Evolutionary conservation across 2,797 vertebrate genomes (phyloP).

Genomic region (Neostethus bicornis): DNA sequence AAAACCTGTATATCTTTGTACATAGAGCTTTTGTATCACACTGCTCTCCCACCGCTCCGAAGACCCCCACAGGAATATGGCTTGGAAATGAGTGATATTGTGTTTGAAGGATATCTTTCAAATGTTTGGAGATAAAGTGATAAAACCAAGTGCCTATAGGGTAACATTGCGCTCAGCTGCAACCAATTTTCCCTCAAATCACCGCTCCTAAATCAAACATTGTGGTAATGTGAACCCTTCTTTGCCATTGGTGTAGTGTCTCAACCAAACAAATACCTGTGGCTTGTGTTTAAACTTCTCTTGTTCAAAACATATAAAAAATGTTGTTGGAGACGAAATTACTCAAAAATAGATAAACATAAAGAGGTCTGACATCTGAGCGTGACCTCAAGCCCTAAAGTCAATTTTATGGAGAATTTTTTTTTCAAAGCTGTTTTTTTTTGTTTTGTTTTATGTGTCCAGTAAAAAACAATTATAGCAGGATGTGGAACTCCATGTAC

Average conservation of each 20-base stretch:
- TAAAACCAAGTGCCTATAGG: slow-evolving; percentile 10
- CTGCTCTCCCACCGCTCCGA: background rate
- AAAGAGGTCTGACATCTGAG: slow-evolving; percentile 15
- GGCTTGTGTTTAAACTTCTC: slow-evolving; percentile 35
- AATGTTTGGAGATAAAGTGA: slow-evolving; percentile 33
- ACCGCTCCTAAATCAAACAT: slow-evolving; percentile 43
- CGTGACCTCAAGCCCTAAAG: background rate
- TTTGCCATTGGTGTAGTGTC: slow-evolving; percentile 20
- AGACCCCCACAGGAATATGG: background rate
- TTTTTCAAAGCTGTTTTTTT: too few species aligned
- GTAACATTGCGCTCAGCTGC: slow-evolving; percentile 22
- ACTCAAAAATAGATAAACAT: slow-evolving; percentile 22
- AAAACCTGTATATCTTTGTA: background rate
- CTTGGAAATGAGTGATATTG: background rate
- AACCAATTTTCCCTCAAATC: slow-evolving; percentile 35
- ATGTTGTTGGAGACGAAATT: slow-evolving; percentile 21
- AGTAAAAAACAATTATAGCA: slow-evolving; percentile 33
- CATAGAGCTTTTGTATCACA: too few species aligned
- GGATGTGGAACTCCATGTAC: slow-evolving; percentile 25
- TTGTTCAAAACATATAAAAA: slow-evolving; percentile 25
- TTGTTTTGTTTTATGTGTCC: slow-evolving; percentile 10
- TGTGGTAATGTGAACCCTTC: slow-evolving; percentile 23
- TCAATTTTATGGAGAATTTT: slow-evolving; percentile 1
- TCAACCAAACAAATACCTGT: slow-evolving; percentile 19
- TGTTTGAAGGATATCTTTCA: background rate